Evolutionary conservation across 2,797 vertebrate species (phyloP).

Genomic region (Notoglanidium macrostoma): DNA sequence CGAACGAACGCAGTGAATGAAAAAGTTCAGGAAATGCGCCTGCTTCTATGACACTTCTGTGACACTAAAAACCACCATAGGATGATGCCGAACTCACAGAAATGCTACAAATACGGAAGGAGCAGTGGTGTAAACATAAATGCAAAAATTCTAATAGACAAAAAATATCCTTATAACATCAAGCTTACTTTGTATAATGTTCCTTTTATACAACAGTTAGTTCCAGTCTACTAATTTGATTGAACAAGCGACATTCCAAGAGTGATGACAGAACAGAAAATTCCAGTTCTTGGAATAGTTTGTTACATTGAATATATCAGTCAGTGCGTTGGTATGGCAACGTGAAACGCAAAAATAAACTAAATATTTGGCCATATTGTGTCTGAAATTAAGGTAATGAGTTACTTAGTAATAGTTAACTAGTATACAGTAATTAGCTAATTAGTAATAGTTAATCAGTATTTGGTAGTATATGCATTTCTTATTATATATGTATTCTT

Average conservation of each 20-base stretch:
- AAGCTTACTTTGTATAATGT: background rate
- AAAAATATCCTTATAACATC: background rate
- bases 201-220: background rate
- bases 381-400: background rate
- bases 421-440: too few relatives aligned
- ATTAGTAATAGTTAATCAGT: background rate
- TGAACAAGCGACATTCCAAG: background rate
- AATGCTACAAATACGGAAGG: background rate
- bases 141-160: background rate
- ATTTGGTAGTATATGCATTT: background rate
- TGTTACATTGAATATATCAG: background rate
- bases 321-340: background rate
- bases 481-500: background rate
- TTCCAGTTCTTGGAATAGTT: background rate
- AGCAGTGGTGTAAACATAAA: background rate
- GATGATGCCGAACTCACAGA: background rate
- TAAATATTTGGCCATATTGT: background rate
- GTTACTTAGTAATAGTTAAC: too few relatives aligned
- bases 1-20: too few relatives aligned
- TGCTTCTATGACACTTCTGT: background rate
- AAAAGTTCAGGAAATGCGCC: too few relatives aligned
- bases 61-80: background rate
- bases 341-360: background rate
- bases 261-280: background rate
- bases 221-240: background rate